Evolutionary conservation across 1,140 invertebrate genomes (phyloP).

Genomic region (Drosophila pseudoananassae): DNA sequence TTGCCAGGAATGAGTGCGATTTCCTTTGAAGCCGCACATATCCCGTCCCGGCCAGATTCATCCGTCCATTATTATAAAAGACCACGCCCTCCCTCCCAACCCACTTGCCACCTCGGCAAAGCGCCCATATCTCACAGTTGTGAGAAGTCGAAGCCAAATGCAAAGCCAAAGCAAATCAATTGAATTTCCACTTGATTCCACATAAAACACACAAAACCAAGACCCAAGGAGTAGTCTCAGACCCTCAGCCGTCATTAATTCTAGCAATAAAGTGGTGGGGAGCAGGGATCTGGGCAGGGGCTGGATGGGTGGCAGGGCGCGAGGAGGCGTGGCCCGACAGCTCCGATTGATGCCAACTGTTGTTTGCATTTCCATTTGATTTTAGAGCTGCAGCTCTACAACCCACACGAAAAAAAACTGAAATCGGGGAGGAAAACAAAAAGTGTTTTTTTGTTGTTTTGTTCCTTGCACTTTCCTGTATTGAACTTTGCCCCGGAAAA

Average conservation of each 20-base stretch:
- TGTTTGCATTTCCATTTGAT: slow-evolving; percentile 82
- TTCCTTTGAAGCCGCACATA: slow-evolving; percentile 59
- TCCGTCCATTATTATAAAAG: slow-evolving; percentile 59
- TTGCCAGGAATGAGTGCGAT: slow-evolving; percentile 30
- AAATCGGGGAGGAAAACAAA: slow-evolving; percentile 6
- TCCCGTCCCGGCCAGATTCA: slow-evolving; percentile 42
- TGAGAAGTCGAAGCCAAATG: slow-evolving; percentile 22
- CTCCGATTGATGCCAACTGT: slow-evolving; percentile 78
- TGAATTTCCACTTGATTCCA: slow-evolving; percentile 80
- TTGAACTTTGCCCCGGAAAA: slow-evolving; percentile 49
- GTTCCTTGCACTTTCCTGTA: slow-evolving; percentile 57
- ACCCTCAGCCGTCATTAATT: slow-evolving; percentile 69
- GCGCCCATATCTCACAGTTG: slow-evolving; percentile 6
- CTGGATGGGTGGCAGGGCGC: background rate
- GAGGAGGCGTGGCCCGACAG: slow-evolving; percentile 40
- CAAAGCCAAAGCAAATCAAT: slow-evolving; percentile 78
- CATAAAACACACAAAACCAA: slow-evolving; percentile 63
- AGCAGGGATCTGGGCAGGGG: background rate
- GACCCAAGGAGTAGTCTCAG: slow-evolving; percentile 27
- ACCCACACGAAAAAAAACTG: slow-evolving; percentile 22
- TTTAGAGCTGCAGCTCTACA: slow-evolving; percentile 44
- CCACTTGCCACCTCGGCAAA: slow-evolving; percentile 13
- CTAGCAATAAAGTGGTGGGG: slow-evolving; percentile 60
- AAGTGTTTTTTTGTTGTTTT: slow-evolving; percentile 52
- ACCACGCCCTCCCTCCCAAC: slow-evolving; percentile 6